Evolutionary conservation across 2,888 invertebrate genomes (phyloP).

Genomic region (Pardosa pseudoannulata): DNA sequence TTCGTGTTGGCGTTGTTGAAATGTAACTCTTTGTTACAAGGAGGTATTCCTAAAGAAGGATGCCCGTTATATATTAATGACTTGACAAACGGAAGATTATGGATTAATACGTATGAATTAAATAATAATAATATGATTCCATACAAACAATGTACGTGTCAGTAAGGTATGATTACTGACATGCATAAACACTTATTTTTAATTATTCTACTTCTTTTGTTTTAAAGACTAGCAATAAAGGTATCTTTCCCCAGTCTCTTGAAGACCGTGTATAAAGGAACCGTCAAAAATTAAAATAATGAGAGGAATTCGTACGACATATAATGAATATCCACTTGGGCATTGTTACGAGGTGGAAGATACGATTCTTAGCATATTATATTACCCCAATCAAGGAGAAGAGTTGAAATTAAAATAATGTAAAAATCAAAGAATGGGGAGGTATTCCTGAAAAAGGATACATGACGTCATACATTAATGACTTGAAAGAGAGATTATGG

Average conservation of each 20-base stretch:
- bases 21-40: too few species aligned
- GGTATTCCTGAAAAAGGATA: neutral
- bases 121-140: too few species aligned
- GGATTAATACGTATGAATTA: too few species aligned
- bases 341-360: neutral
- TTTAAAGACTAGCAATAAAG: neutral
- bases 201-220: neutral
- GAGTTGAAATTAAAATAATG: neutral
- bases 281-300: slow-evolving; percentile 52
- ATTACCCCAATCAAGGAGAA: neutral
- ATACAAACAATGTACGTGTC: too few species aligned
- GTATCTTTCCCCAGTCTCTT: neutral
- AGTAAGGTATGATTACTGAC: too few species aligned
- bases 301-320: slow-evolving; percentile 33
- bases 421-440: neutral
- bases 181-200: too few species aligned
- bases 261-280: neutral
- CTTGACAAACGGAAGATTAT: too few species aligned
- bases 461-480: neutral
- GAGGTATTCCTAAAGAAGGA: too few species aligned
- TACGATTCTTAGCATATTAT: neutral
- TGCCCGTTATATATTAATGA: too few species aligned
- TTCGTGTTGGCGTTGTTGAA: too few species aligned
- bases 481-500: neutral
- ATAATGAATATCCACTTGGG: slow-evolving; percentile 40